phyloP scores from a whole-genome alignment of 2,797 vertebrate species.

The Rhinogobio ventralis region DNA sequence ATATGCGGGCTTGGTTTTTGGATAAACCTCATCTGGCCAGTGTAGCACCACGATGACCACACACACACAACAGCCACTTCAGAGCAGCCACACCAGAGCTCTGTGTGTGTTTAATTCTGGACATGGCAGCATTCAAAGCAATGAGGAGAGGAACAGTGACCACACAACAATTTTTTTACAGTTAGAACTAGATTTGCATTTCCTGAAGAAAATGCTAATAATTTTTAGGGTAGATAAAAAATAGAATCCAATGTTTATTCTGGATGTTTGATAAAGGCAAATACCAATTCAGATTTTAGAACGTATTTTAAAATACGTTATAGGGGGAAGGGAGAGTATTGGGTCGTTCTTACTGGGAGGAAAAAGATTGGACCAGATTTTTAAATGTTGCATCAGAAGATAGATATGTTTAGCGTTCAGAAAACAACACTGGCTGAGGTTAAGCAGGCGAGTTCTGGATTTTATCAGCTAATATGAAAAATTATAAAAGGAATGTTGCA shows the following conservation, averaged over 20 bases:
- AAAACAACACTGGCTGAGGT: neutral
- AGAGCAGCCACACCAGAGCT: neutral
- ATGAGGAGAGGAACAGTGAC: neutral
- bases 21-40: constrained; percentile 19
- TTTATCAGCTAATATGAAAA: neutral
- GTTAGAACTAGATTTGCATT: constrained; percentile 9
- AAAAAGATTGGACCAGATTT: neutral
- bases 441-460: constrained; percentile 18
- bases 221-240: neutral
- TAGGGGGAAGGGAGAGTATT: too few species aligned
- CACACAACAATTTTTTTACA: neutral
- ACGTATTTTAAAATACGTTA: neutral
- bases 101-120: neutral
- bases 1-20: constrained; percentile 3
- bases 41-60: constrained; percentile 11
- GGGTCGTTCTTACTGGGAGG: neutral
- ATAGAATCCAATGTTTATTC: neutral
- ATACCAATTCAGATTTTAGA: neutral
- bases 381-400: neutral
- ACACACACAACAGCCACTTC: constrained; percentile 27
- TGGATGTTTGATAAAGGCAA: neutral
- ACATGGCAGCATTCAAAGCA: constrained; percentile 10
- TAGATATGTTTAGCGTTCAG: neutral
- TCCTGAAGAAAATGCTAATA: neutral
- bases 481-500: neutral